These are phyloP conservation scores for Lumbricus terrestris DNA, from an alignment of 2,888 invertebrate genomes.

Conservation along the genomic window DNA sequence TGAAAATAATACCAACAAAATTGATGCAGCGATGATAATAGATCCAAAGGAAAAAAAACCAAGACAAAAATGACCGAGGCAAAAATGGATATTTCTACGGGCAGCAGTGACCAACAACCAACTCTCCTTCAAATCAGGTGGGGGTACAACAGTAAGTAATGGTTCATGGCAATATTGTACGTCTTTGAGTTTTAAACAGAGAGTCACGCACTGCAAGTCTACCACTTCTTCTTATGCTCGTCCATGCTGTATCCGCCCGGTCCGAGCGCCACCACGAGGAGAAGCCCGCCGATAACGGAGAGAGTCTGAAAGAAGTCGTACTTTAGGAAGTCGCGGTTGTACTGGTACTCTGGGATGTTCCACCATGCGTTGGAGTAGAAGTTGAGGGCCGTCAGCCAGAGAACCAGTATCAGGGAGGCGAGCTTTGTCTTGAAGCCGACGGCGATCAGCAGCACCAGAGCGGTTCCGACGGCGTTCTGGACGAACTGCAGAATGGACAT, in stretches of 20 bases:
- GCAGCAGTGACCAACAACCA: neutral
- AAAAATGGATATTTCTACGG: neutral
- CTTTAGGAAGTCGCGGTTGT: slow-evolving; percentile 97
- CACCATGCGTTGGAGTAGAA: slow-evolving; percentile 98
- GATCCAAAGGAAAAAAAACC: neutral
- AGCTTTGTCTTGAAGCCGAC: slow-evolving; percentile 96
- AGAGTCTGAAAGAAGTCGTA: slow-evolving; percentile 98
- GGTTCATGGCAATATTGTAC: neutral
- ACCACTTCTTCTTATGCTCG: slow-evolving; percentile 99
- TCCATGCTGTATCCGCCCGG: slow-evolving; percentile 94
- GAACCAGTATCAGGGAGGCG: slow-evolving; percentile 87
- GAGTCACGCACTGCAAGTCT: slow-evolving; percentile 39
- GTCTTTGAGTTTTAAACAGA: too few relatives aligned
- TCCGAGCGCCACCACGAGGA: slow-evolving; percentile 96
- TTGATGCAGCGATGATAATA: neutral
- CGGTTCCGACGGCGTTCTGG: slow-evolving; percentile 88
- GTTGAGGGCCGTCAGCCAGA: slow-evolving; percentile 84
- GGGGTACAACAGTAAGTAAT: neutral
- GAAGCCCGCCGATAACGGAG: slow-evolving; percentile 94
- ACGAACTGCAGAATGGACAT: slow-evolving; percentile 79
- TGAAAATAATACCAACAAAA: neutral
- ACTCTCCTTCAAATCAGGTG: neutral
- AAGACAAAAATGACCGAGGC: neutral
- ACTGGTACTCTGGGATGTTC: slow-evolving; percentile 90
- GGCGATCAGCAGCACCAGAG: slow-evolving; percentile 90